Evolutionary conservation across 2,113 vertebrate genomes (phyloP), one percentile per base, ranked within the genome.

Genomic region (Otus sunia): DNA sequence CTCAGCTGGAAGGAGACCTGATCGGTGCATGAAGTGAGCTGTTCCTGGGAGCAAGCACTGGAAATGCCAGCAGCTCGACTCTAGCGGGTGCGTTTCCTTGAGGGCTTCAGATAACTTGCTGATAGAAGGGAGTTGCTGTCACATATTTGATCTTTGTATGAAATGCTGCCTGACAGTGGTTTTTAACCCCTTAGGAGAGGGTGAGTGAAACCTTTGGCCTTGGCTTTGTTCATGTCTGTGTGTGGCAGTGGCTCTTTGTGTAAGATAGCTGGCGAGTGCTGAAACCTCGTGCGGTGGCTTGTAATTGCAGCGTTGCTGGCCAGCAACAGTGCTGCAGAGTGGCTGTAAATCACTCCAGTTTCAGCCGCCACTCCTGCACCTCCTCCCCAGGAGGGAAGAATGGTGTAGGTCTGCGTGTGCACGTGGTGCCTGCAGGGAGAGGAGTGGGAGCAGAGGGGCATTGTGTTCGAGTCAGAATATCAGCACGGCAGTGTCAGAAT

Each of bases 261-360:
- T 0, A 23, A 74, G 69, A 22, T 41, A 27, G 86, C 76, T 45
- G 23, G 30, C 0, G 2, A 80, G 39, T 4, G 3, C 88, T 41
- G 72, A 63, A 92, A 39, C 86, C 55, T 43, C 21, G 47, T 74
- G 18, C 1, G 1, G 41, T 66, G 92, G 88, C 64, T 95, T 47
- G 56, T 94, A 92, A 94, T 89, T 79, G 81, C 93, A 77, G 92
- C 67, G 66, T 55, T 96, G 89, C 56, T 0, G 20, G 92, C 90
- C 87, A 88, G 85, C 87, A 37, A 27, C 62, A 3, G 10, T 0
- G 62, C 91, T 93, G 87, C 90, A 96, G 83, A 78, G 73, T 18
- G 84, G 89, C 91, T 94, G 91, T 96, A 97, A 97, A 97, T 96
- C 93, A 96, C 59, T 74, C 88, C 10, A 55, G 37, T 45, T 94